Conservation (phyloP, 1,140 invertebrate genomes). For the Diachasmimorpha longicaudata region DNA sequence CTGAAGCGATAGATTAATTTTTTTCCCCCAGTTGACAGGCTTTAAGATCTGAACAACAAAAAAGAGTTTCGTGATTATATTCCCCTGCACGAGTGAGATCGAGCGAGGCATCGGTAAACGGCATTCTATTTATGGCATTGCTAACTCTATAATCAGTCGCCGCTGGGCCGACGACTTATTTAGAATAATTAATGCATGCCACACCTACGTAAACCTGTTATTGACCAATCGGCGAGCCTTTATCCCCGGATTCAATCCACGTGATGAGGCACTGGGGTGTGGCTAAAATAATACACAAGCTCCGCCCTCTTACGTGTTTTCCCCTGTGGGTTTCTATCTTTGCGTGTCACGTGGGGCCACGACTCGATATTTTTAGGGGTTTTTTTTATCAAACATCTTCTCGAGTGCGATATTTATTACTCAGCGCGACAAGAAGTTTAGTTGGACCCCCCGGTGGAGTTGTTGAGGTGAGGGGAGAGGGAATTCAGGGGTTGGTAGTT, state of each 20-base stretch:
- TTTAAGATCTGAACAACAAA: slow-evolving; percentile 32
- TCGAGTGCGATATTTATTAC: not conserved
- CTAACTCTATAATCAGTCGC: slow-evolving; percentile 60
- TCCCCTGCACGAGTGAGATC: slow-evolving; percentile 28
- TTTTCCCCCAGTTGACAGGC: not conserved
- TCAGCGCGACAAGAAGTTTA: not conserved
- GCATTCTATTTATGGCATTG: slow-evolving; percentile 60
- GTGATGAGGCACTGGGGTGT: slow-evolving; percentile 40
- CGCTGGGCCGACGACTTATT: slow-evolving; percentile 60
- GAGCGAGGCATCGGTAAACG: slow-evolving; percentile 50
- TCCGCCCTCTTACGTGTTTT: not conserved
- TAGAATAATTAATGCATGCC: slow-evolving; percentile 60
- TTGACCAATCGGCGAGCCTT: slow-evolving; percentile 39
- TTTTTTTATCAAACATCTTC: slow-evolving; percentile 6
- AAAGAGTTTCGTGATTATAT: slow-evolving; percentile 44
- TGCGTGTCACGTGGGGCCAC: not conserved
- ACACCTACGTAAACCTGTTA: slow-evolving; percentile 39
- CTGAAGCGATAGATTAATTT: not conserved
- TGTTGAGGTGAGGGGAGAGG: not conserved
- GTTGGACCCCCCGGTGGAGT: not conserved
- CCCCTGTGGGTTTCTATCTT: not conserved
- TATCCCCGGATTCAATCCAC: slow-evolving; percentile 27
- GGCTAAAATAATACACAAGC: slow-evolving; percentile 30
- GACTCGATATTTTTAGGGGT: not conserved
- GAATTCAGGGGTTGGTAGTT: no score